These are phyloP conservation scores for Nettapus auritus DNA, from an alignment of 2,113 vertebrate genomes.

Conservation along the genomic window DNA sequence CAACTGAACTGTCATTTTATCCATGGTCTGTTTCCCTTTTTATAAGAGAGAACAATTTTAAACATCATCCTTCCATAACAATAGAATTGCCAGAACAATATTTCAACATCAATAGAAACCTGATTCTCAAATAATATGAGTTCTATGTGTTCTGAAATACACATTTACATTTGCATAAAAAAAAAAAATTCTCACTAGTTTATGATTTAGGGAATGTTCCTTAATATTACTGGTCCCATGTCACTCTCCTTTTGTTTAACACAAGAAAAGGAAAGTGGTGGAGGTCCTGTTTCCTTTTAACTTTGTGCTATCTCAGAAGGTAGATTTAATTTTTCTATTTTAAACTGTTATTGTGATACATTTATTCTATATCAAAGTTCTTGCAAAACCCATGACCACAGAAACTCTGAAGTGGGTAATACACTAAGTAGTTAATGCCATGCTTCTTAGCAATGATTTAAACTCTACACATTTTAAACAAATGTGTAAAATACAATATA, in stretches of 20 bases:
- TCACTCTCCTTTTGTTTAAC: neutral
- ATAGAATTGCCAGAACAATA: neutral
- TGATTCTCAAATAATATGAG: neutral
- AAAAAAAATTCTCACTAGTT: neutral
- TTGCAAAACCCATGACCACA: neutral
- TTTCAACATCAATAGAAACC: neutral
- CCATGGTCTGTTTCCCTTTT: neutral
- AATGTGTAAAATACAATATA: neutral
- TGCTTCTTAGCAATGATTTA: neutral
- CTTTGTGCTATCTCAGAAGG: neutral
- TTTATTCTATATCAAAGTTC: conserved; percentile 30
- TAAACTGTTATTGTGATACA: conserved; percentile 8
- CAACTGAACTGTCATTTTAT: neutral
- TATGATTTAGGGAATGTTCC: neutral
- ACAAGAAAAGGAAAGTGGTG: neutral
- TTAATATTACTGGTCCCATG: neutral
- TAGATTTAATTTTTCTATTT: conserved; percentile 46
- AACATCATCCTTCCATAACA: neutral
- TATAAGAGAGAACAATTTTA: no score
- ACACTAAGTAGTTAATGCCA: conserved; percentile 28
- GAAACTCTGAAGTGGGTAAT: neutral
- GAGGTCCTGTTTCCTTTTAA: neutral
- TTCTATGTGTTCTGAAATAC: neutral
- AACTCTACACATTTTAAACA: conserved; percentile 12
- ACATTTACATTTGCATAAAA: neutral